Base-by-base conservation (phyloP, 2,888 invertebrate species). In the Pammene fasciana region DNA sequence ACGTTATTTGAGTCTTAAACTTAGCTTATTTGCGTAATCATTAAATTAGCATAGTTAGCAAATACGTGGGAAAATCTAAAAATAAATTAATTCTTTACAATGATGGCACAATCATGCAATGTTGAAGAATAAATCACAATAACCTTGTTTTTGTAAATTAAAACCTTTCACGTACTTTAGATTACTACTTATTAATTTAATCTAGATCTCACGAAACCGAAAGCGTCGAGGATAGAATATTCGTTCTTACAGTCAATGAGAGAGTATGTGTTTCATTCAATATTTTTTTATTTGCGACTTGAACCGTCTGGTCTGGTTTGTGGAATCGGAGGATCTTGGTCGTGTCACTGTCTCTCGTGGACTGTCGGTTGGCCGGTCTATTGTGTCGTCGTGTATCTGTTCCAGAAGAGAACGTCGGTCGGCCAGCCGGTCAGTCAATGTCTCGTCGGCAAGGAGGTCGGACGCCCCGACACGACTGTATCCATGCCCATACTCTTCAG, bases 21-120 rank as follows among this genome's bases (percentile, higher is more conserved):
- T 67, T 67, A 26, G 18, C 43, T 60, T 45, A n/a, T 65, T 67
- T 45, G 59, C 60, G 36, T 59, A 66, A 67, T 34, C n/a, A 54
- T 13, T n/a, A 34, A 54, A 54, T 52, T 52, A 41, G 18, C 52
- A 52, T 54, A 57, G 6, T 13, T 52, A 60, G 38, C 36, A 7
- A 61, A 45, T 13, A 62, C 55, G 62, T 68, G 67, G 62, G 67
- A 67, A 38, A 56, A 54, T 67, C 43, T 62, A 18, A 0, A 62
- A 61, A 60, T 55, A 55, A 62, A 62, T 52, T 14, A 34, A 36
- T 16, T 60, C 16, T 52, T 60, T 7, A 43, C 59, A 67, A 59
- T 36, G 14, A 13, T 13, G 57, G 18, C 45, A 45, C 14, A 26
- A 66, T 43, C 66, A 45, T 34, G 66, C 66, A 60, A 67, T 59